Base-by-base conservation (phyloP, 2,113 vertebrate species). In the Equus przewalskii region DNA sequence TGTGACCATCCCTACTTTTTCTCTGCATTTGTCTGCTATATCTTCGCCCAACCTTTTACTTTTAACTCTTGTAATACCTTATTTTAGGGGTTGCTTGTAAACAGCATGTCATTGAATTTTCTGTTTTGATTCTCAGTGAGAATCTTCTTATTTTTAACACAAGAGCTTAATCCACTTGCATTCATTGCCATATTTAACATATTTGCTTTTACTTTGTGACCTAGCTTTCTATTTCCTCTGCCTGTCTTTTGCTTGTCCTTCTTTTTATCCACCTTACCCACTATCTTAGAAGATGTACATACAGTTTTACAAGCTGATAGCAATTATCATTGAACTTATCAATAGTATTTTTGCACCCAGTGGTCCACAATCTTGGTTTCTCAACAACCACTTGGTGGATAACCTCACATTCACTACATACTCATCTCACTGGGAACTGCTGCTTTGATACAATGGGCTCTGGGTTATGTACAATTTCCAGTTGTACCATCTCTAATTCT, bases 91-190 rank as follows among this genome's bases (percentile, higher is more conserved):
- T 67, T 78, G 73, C 33, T 95, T 54, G n/a, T 30, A 83, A 94
- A 75, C 2, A 86, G 51, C 36, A 64, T 6, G 44, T 33, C 19
- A 44, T 12, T 75, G 56, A 90, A 83, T 62, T 91, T 93, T 69
- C 14, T 69, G 65, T 73, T 76, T 75, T 89, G 46, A 67, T 94
- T 92, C 56, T 46, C 72, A 75, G 49, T 91, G 64, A 90, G 51
- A 95, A 82, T 46, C 36, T 33, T 80, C 67, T 91, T 94, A 30
- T 51, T 83, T 81, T 81, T 73, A 81, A 75, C 24, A 67, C 33
- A 33, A 65, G 15, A 33, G 4, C 6, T 62, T 51, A 56, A 73
- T 69, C 46, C 14, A 60, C n/a, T 80, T 72, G 18, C 6, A 62
- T 30, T 76, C 28, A 64, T 56, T 51, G 16, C 16, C 46, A 1